These are phyloP conservation scores for Tetrax tetrax DNA, from an alignment of 2,113 vertebrate species.

Conservation along the genomic window DNA sequence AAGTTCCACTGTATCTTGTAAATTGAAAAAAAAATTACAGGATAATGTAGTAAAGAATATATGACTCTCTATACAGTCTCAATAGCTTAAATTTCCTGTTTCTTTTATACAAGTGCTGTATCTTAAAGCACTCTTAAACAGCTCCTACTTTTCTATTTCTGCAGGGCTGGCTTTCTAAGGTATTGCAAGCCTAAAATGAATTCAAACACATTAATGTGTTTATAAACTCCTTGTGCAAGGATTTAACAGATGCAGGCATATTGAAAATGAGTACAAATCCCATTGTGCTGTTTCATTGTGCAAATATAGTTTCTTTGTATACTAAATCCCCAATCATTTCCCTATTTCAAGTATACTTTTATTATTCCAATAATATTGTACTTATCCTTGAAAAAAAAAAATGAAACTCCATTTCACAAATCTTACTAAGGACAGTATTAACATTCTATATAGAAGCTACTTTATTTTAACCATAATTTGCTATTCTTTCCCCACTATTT, in stretches of 20 bases:
- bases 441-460: background rate
- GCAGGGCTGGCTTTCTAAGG: background rate
- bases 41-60: background rate
- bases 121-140: background rate
- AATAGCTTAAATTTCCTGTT: background rate
- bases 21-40: background rate
- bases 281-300: background rate
- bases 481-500: background rate
- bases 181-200: background rate
- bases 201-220: background rate
- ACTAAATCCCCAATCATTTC: background rate
- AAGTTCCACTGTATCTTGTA: background rate
- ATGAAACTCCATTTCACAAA: background rate
- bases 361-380: background rate
- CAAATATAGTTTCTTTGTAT: constrained; percentile 20
- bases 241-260: background rate
- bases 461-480: background rate
- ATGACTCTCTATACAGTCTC: background rate
- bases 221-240: constrained; percentile 19
- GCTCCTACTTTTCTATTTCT: background rate
- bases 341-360: constrained; percentile 17
- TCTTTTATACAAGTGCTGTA: background rate
- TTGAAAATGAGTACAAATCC: constrained; percentile 5
- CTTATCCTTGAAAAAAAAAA: constrained; percentile 37
- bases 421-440: background rate